phyloP scores from a whole-genome alignment of 2,113 vertebrate genomes.

The Meles meles region DNA sequence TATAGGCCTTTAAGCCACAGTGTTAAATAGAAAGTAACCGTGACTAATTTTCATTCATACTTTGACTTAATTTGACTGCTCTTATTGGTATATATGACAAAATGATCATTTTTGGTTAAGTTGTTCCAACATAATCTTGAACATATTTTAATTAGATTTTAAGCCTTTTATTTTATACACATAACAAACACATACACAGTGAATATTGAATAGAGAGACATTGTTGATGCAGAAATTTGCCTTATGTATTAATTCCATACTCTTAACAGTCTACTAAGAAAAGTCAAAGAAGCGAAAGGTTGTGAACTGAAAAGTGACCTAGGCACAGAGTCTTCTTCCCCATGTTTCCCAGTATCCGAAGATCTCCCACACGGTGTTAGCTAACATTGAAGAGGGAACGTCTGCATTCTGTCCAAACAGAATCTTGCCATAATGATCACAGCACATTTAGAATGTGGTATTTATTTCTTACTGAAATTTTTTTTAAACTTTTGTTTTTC shows the following conservation, averaged over 20 bases:
- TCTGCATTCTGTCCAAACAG: neutral
- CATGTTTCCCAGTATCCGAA: neutral
- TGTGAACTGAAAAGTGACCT: neutral
- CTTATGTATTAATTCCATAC: neutral
- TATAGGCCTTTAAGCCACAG: constrained; percentile 21
- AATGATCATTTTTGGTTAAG: constrained; percentile 14
- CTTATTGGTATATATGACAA: constrained; percentile 35
- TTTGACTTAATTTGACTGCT: constrained; percentile 35
- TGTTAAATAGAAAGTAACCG: constrained; percentile 33
- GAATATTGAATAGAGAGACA: neutral
- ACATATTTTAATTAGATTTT: neutral
- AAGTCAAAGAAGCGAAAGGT: neutral
- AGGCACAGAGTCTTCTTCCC: neutral
- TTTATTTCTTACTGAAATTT: neutral
- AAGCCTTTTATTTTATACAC: neutral
- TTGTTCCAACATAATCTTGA: neutral
- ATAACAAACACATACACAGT: neutral
- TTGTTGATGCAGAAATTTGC: neutral
- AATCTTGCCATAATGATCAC: neutral
- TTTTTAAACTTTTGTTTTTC: neutral
- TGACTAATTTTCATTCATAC: constrained; percentile 25
- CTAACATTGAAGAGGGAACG: neutral
- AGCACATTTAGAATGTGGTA: neutral
- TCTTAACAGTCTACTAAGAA: neutral
- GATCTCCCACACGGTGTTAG: neutral